These are phyloP conservation scores for Microtus richardsoni DNA, from an alignment of 2,113 vertebrate genomes.

Conservation along the genomic window DNA sequence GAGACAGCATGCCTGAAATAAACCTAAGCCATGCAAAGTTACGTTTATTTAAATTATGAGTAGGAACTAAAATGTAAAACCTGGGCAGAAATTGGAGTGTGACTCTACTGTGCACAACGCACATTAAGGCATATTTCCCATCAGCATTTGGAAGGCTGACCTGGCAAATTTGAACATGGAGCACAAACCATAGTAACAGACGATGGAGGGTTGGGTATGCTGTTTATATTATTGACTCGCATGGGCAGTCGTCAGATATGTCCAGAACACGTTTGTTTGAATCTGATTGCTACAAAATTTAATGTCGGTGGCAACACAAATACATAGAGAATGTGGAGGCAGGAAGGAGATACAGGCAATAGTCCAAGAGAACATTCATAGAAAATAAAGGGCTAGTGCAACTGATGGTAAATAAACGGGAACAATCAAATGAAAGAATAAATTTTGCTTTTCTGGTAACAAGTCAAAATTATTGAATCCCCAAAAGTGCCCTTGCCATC, in stretches of 20 bases:
- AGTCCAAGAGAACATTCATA: neutral
- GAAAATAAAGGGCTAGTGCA: neutral
- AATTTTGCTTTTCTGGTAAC: conserved; percentile 28
- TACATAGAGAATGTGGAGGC: neutral
- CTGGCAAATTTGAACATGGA: conserved; percentile 70
- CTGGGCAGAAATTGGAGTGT: conserved; percentile 72
- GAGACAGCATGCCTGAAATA: conserved; percentile 78
- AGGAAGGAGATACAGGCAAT: neutral
- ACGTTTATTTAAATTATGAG: conserved; percentile 83
- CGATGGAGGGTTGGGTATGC: conserved; percentile 26
- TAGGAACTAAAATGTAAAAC: conserved; percentile 71
- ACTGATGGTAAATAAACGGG: neutral
- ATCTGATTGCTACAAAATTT: neutral
- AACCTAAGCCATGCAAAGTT: conserved; percentile 76
- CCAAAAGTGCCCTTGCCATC: neutral
- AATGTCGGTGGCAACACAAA: conserved; percentile 27
- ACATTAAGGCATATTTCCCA: conserved; percentile 80
- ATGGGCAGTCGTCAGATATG: conserved; percentile 26
- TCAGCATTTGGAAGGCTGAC: conserved; percentile 72
- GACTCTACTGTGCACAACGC: conserved; percentile 60
- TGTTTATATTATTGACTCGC: conserved; percentile 57
- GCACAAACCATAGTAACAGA: conserved; percentile 53
- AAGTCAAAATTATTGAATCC: neutral
- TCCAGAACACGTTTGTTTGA: conserved; percentile 44
- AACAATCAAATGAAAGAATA: conserved; percentile 3